phyloP scores from a whole-genome alignment of 2,113 vertebrate species.

The Trichomycterus rosablanca region DNA sequence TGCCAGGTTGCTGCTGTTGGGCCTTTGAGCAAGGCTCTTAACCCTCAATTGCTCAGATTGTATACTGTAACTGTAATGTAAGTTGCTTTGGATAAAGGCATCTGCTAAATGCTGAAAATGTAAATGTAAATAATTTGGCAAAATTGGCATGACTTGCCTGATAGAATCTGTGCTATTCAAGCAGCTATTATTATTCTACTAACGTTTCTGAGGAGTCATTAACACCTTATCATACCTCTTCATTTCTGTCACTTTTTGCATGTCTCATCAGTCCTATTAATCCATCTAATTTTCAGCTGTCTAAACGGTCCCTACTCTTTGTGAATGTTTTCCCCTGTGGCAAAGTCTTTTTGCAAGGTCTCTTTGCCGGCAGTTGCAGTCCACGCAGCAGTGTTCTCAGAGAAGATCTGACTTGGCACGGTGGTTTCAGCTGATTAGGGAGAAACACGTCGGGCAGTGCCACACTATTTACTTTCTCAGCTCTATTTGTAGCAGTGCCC shows the following conservation, averaged over 20 bases:
- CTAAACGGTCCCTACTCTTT: conserved; percentile 8
- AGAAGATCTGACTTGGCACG: conserved; percentile 41
- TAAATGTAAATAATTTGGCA: no score
- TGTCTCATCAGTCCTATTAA: not conserved
- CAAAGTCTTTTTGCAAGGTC: conserved; percentile 42
- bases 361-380: conserved; percentile 33
- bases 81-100: no score
- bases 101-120: no score
- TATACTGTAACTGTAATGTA: no score
- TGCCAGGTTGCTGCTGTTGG: no score
- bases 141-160: conserved; percentile 17
- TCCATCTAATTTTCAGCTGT: not conserved
- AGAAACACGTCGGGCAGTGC: conserved; percentile 41
- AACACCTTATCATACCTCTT: conserved; percentile 24
- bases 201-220: conserved; percentile 30
- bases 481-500: conserved; percentile 26
- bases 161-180: conserved; percentile 16
- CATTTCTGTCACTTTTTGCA: not conserved
- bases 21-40: no score
- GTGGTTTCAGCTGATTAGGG: conserved; percentile 42
- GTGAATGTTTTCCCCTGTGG: conserved; percentile 23
- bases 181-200: conserved; percentile 33
- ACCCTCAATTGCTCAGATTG: no score
- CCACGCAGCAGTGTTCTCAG: conserved; percentile 18
- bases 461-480: conserved; percentile 35